phyloP scores from a whole-genome alignment of 1,140 invertebrate genomes.

The Bombus balteatus region DNA sequence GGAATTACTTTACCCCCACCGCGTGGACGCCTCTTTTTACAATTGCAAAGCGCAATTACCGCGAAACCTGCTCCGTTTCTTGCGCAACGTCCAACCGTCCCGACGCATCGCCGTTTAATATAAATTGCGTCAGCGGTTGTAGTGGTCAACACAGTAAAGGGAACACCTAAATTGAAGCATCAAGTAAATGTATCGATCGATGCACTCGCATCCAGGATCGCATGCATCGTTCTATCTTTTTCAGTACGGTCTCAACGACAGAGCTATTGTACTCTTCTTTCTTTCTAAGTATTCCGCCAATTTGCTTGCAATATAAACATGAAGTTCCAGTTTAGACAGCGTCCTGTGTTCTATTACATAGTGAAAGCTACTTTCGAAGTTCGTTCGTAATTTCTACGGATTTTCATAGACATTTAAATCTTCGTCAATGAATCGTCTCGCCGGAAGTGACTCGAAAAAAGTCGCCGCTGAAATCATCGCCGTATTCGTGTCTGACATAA shows the following conservation, averaged over 20 bases:
- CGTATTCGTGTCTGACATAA: neutral
- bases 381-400: too few relatives aligned
- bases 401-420: neutral
- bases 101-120: constrained; percentile 31
- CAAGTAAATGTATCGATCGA: neutral
- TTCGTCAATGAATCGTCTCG: neutral
- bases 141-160: neutral
- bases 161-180: neutral
- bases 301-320: too few relatives aligned
- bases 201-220: neutral
- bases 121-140: neutral
- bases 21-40: constrained; percentile 11
- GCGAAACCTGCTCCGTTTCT: constrained; percentile 43
- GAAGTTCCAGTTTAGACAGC: too few relatives aligned
- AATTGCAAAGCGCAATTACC: constrained; percentile 25
- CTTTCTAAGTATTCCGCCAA: too few relatives aligned
- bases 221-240: neutral
- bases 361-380: too few relatives aligned
- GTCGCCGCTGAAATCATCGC: neutral
- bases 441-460: neutral
- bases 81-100: neutral
- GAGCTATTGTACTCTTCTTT: too few relatives aligned
- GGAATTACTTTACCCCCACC: neutral
- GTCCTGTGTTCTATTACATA: too few relatives aligned
- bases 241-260: neutral